Base-by-base conservation (phyloP, 2,113 vertebrate species). In the Sylvilagus bachmani region DNA sequence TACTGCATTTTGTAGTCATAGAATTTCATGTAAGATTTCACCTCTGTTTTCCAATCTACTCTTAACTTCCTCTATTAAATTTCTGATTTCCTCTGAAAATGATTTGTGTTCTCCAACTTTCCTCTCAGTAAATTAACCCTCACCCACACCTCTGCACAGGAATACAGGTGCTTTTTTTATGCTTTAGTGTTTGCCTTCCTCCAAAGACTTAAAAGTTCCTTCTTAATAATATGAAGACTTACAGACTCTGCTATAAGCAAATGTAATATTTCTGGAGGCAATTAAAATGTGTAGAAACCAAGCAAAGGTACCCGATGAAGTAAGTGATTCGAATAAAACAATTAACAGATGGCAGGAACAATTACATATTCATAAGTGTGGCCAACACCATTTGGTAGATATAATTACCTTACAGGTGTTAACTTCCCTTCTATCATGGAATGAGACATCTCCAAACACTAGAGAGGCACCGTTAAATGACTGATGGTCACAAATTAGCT, bases 331-430 rank as follows among this genome's bases (percentile, higher is more conserved):
- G 97, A 96, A 97, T 97, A 96, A 94, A 96, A 96, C 98, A 98
- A 98, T 99, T 99, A 98, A 98, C 98, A 99, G 98, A 98, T 99
- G 98, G 98, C 96, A 97, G 89, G 86, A 97, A 97, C 97, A 98
- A 98, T 99, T 98, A 98, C 89, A 66, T 97, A 98, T 98, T 98
- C 98, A 97, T 98, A 98, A 95, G 98, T 97, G 97, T 98, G 97
- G 97, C 98, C 98, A 98, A 96, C 97, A 98, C 85, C 98, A 98
- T 98, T 99, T 99, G 98, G 98, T 98, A 98, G 98, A 97, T 98
- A 98, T 98, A 98, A 98, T 98, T 98, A 98, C 98, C 98, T 98
- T 98, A 98, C 98, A 99, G 98, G 98, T 98, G 98, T 98, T 98
- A 98, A 97, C 97, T 98, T 97, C 97, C 97, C 98, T 98, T 98